Evolutionary conservation across 2,113 vertebrate genomes (phyloP), one percentile per base, ranked within the genome.

Genomic region (Cyanistes caeruleus): DNA sequence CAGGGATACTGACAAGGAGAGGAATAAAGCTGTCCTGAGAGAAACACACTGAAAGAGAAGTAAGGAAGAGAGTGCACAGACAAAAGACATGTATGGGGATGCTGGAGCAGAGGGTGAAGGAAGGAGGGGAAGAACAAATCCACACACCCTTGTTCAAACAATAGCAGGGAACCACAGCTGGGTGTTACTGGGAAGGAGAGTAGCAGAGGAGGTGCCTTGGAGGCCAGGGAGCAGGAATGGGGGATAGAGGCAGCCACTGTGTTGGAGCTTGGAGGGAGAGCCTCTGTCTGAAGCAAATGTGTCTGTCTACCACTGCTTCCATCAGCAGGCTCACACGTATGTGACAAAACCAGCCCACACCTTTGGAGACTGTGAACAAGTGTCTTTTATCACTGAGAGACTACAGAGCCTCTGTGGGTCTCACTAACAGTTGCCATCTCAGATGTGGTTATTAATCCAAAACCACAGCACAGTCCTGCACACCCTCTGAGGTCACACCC

Each of bases 181-280:
- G 46, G 39, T 72, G 27, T 33, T 19, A 15, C 31, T 33, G 44
- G 33, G 56, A 51, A 58, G 37, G 28, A 51, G 20, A 65, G 37
- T 2, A 67, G 58, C 4, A 1, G 52, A 87, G 35, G 48, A 63
- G 16, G 17, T 4, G 4, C 17, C 31, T n/a, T 18, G 14, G 16
- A 33, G 22, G 77, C 30, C 28, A 46, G 0, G 0, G 46, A 56
- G 59, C 25, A 49, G 44, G 17, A 63, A 41, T 5, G 6, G 19
- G 51, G 19, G 24, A 53, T 13, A 18, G 70, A 87, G 25, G 46
- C 37, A 79, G 41, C 5, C 1, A 3, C 4, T 3, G 1, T 9
- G 23, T 4, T 68, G 58, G 31, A 82, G 60, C 22, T 68, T 10
- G 11, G 30, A 67, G 21, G 14, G 19, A 73, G 67, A 87, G 58